These are phyloP conservation scores for Metellina segmentata DNA, from an alignment of 2,888 invertebrate genomes.

Conservation along the genomic window DNA sequence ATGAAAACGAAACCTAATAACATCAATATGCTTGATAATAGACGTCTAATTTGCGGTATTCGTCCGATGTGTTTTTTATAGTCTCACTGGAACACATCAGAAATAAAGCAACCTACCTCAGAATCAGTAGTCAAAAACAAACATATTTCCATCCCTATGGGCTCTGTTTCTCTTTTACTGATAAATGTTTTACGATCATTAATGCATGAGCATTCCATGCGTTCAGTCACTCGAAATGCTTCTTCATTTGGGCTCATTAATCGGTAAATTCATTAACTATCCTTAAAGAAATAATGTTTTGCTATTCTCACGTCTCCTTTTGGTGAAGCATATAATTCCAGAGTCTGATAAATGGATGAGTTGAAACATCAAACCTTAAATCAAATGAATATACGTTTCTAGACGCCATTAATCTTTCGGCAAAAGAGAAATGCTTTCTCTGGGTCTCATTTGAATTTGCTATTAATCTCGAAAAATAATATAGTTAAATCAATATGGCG, in stretches of 20 bases:
- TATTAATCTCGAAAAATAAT: conserved; percentile 30
- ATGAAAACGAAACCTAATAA: no score
- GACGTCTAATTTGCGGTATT: no score
- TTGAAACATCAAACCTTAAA: neutral
- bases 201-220: neutral
- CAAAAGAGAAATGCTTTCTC: conserved; percentile 17
- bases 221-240: neutral
- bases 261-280: neutral
- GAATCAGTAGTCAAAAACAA: no score
- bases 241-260: neutral
- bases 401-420: conserved; percentile 32
- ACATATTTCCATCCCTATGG: no score
- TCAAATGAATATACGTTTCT: conserved; percentile 6
- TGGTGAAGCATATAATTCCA: neutral
- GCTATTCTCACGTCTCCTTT: neutral
- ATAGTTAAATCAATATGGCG: neutral
- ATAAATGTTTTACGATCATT: neutral
- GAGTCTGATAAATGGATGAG: neutral
- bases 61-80: no score
- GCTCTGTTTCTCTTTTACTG: neutral
- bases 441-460: conserved; percentile 20
- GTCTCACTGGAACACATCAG: no score
- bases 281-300: neutral
- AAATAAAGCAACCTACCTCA: no score
- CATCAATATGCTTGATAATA: no score